Evolutionary conservation across 2,113 vertebrate species (phyloP), one percentile per base, ranked within the genome.

Genomic region (Trochalopteron elliotii): DNA sequence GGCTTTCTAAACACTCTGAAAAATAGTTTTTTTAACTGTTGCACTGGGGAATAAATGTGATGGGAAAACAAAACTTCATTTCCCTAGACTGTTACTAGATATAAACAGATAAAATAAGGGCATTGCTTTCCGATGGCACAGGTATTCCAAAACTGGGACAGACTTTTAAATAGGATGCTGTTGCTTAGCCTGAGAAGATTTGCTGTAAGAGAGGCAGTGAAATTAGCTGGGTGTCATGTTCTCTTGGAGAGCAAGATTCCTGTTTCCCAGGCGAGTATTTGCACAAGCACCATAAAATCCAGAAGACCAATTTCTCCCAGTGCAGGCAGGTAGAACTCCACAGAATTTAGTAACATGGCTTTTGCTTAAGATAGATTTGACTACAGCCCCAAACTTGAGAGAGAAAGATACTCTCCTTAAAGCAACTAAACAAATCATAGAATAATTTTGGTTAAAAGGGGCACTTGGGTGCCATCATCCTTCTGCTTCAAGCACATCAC

Each of bases 121-220:
- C 59, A 56, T 11, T 59, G 30, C 61, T 89, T 94, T 93, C 64
- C 3, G 22, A 92, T 68, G 57, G 72, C 76, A 84, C 20, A 23
- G 72, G 53, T 60, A 61, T 70, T 90, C 83, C 76, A 56, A 86
- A 97, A 93, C 56, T 71, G 56, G 89, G 61, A 60, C 61, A 88
- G 60, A 45, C 60, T 95, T 96, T 93, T 68, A 92, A 94, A 88
- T 83, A 92, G 84, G 80, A 57, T 85, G 69, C 78, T 94, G 77
- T 49, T 87, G 70, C 81, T 82, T 37, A 88, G 70, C 2, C 5
- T 1, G 24, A 87, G 64, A 94, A 93, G 75, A 67, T 24, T 63
- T 57, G 50, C 70, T 61, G 33, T 37, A 64, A 56, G 31, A 80
- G 39, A 67, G 37, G 75, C 44, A 74, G 49, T 53, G 64, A 86